Percentiles rank a stretch among this genome's conserved stretches.
These are phyloP conservation scores for Diorhabda elongata DNA, from an alignment of 1,140 invertebrate species.

Conservation along the genomic window DNA sequence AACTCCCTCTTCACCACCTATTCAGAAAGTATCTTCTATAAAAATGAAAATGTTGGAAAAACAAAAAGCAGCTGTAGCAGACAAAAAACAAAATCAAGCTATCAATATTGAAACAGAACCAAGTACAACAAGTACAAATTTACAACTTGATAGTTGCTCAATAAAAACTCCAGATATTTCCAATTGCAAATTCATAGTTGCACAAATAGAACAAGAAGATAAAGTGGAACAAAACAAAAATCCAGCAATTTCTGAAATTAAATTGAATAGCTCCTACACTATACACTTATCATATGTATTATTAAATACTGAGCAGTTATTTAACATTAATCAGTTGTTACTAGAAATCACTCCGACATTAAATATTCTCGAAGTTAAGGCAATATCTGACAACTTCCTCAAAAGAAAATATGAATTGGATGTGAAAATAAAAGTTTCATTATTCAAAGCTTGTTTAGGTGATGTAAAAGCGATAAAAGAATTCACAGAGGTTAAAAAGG, in stretches of 20 bases:
- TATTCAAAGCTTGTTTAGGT: constrained; percentile 17
- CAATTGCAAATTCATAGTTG: too few relatives aligned
- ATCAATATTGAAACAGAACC: too few relatives aligned
- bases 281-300: neutral
- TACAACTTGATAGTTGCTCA: too few relatives aligned
- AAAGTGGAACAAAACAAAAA: neutral
- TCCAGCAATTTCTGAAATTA: neutral
- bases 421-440: neutral
- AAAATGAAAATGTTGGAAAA: neutral
- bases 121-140: too few relatives aligned
- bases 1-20: neutral
- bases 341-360: neutral
- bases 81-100: neutral
- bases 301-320: neutral
- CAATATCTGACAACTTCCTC: neutral
- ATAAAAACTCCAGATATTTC: too few relatives aligned
- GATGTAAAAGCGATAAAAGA: neutral
- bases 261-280: neutral
- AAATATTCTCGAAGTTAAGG: neutral
- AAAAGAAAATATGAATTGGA: neutral
- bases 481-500: neutral
- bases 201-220: too few relatives aligned
- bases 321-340: neutral
- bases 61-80: constrained; percentile 2
- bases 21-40: neutral